These are phyloP conservation scores for Carposina sasakii DNA, from an alignment of 1,140 invertebrate species.

Conservation along the genomic window DNA sequence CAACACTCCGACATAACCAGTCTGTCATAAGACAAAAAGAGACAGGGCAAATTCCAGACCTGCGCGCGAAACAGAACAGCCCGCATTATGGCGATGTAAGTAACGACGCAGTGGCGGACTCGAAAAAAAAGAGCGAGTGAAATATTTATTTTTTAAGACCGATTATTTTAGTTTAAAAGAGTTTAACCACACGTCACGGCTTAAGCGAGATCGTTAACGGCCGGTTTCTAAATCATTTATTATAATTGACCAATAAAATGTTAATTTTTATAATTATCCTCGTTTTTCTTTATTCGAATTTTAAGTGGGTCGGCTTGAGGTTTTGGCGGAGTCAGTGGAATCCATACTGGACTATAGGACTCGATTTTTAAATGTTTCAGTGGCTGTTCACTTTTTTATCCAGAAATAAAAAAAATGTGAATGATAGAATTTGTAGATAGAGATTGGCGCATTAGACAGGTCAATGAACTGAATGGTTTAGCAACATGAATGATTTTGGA, in stretches of 20 bases:
- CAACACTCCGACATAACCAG: conserved; percentile 2
- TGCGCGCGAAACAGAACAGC: conserved; percentile 17
- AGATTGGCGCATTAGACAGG: too few relatives aligned
- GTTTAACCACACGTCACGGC: conserved; percentile 35
- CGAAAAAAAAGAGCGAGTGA: conserved; percentile 26
- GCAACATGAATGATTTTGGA: too few relatives aligned
- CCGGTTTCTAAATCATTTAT: conserved; percentile 41
- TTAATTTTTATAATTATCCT: conserved; percentile 44
- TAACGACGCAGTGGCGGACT: conserved; percentile 36
- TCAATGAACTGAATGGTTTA: too few relatives aligned
- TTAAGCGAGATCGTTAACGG: conserved; percentile 26
- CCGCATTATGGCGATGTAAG: conserved; percentile 35
- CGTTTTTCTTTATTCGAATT: too few relatives aligned
- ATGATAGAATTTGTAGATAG: too few relatives aligned
- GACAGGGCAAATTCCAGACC: conserved; percentile 15
- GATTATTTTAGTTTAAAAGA: conserved; percentile 56
- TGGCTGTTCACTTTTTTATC: too few relatives aligned
- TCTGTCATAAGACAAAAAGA: conserved; percentile 17
- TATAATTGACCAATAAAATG: conserved; percentile 53
- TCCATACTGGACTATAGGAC: too few relatives aligned
- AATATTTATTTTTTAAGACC: conserved; percentile 48
- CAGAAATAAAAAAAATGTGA: too few relatives aligned
- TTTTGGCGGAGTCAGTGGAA: too few relatives aligned
- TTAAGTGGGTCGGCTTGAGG: too few relatives aligned
- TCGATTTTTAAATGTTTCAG: too few relatives aligned